These are phyloP conservation scores for Sciaenops ocellatus DNA, from an alignment of 2,797 vertebrate genomes.

Conservation along the genomic window DNA sequence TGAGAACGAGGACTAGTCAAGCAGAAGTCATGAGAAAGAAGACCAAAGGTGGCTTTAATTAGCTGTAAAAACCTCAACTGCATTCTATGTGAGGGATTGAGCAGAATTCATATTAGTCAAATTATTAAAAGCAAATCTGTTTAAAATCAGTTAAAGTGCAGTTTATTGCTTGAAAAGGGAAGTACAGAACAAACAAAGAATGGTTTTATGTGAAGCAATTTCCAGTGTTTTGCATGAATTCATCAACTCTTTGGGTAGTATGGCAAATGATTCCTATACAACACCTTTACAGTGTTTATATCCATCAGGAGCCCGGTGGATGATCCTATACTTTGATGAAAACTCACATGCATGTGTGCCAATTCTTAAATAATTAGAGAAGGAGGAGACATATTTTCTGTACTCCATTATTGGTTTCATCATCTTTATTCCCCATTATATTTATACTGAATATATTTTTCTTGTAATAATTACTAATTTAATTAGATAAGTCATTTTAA, in stretches of 20 bases:
- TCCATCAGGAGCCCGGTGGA: not conserved
- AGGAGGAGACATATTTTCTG: not conserved
- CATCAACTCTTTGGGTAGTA: not conserved
- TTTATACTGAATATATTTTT: not conserved
- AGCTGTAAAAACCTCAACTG: not conserved
- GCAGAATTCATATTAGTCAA: too few species aligned
- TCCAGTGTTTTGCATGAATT: slow-evolving; percentile 34
- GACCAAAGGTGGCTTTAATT: not conserved
- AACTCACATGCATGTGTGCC: not conserved
- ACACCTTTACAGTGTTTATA: slow-evolving; percentile 2
- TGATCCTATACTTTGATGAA: not conserved
- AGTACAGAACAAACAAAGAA: not conserved
- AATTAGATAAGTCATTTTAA: too few species aligned
- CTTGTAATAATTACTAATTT: too few species aligned
- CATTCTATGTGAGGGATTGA: too few species aligned
- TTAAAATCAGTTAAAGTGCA: slow-evolving; percentile 68
- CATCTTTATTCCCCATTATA: not conserved
- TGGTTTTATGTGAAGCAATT: not conserved
- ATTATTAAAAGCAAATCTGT: not conserved
- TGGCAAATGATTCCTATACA: not conserved
- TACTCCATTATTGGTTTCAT: not conserved
- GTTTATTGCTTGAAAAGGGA: slow-evolving; percentile 43
- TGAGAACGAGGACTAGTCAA: too few species aligned
- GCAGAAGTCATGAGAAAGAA: not conserved
- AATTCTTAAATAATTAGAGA: too few species aligned